phyloP scores from a whole-genome alignment of 2,888 invertebrate species.

The Mythimna albipuncta region DNA sequence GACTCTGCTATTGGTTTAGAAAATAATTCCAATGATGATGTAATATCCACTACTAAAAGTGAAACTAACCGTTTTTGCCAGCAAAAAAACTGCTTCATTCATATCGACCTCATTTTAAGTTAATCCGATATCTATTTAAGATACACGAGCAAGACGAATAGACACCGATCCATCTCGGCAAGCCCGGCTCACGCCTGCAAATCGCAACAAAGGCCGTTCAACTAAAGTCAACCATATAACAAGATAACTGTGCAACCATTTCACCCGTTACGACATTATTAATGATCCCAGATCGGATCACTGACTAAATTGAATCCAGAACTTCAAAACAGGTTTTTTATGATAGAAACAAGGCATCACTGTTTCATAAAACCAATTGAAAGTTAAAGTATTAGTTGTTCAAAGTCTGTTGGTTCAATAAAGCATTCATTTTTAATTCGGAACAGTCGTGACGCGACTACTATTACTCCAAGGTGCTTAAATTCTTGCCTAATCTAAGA shows the following conservation, averaged over 20 bases:
- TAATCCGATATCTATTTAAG: conserved; percentile 30
- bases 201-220: conserved; percentile 52
- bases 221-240: conserved; percentile 54
- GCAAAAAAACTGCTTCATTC: background rate
- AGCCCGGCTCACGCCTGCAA: conserved; percentile 55
- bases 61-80: conserved; percentile 34
- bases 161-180: conserved; percentile 53
- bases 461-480: conserved; percentile 52
- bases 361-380: conserved; percentile 56
- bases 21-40: background rate
- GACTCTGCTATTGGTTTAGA: no score
- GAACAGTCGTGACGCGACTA: conserved; percentile 76
- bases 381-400: conserved; percentile 58
- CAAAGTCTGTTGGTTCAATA: conserved; percentile 76
- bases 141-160: conserved; percentile 55
- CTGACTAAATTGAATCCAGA: conserved; percentile 59
- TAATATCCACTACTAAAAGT: conserved; percentile 35
- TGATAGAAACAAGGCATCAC: conserved; percentile 40
- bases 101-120: conserved; percentile 7
- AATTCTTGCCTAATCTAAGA: conserved; percentile 66
- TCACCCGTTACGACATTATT: conserved; percentile 58
- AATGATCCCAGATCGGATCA: conserved; percentile 63
- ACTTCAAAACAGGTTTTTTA: conserved; percentile 50
- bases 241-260: conserved; percentile 60
- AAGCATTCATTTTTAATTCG: conserved; percentile 78